phyloP scores from a whole-genome alignment of 2,888 invertebrate genomes.

The Meta bourneti region DNA sequence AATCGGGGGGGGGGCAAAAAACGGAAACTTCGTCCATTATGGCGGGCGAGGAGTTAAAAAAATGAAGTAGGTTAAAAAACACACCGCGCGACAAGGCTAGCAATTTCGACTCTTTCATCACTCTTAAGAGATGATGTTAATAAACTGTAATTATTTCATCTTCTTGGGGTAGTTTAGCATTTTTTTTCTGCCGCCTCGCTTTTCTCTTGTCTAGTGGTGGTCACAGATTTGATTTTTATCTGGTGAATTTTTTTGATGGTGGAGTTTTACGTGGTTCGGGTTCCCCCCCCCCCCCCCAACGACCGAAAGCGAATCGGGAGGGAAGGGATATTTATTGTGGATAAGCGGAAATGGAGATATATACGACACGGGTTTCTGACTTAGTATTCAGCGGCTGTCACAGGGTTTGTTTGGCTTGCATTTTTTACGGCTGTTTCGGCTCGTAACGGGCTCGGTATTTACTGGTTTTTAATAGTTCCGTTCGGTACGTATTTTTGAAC shows the following conservation, averaged over 20 bases:
- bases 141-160: constrained; percentile 73
- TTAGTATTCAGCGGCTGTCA: neutral
- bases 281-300: no score
- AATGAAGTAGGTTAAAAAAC: constrained; percentile 64
- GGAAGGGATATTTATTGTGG: neutral
- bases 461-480: no score
- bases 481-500: no score
- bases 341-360: no score
- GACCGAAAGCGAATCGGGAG: neutral
- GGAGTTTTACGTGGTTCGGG: neutral
- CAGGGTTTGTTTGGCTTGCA: neutral
- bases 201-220: constrained; percentile 43
- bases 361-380: neutral
- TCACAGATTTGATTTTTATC: constrained; percentile 65
- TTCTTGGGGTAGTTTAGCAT: constrained; percentile 43
- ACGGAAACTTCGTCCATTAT: constrained; percentile 47
- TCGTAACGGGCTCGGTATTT: no score
- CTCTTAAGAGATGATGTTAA: constrained; percentile 58
- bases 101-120: constrained; percentile 60
- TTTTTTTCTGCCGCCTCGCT: constrained; percentile 11
- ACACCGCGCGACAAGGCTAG: constrained; percentile 44
- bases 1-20: constrained; percentile 52
- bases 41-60: constrained; percentile 18
- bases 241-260: constrained; percentile 5
- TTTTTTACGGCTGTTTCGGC: neutral